Evolutionary conservation across 2,113 vertebrate species (phyloP).

Genomic region (Martes martes): DNA sequence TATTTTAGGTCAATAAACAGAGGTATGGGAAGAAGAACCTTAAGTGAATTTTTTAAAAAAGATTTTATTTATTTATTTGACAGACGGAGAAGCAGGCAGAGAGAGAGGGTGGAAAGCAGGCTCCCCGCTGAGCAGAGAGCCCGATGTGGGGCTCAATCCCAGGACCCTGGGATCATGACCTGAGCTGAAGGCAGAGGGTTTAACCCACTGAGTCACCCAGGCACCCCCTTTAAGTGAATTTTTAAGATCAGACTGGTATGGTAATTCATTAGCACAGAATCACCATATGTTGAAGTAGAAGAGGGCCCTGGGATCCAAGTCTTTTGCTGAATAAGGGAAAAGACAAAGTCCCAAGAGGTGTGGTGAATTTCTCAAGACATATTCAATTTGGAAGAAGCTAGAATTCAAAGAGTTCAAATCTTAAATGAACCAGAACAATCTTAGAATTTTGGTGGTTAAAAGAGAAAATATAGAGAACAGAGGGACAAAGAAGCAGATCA

Average conservation of each 20-base stretch:
- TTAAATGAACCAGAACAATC: not conserved
- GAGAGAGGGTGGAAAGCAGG: no score
- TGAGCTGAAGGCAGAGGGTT: no score
- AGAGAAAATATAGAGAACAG: not conserved
- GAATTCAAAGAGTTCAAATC: not conserved
- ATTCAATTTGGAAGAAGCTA: not conserved
- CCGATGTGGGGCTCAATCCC: no score
- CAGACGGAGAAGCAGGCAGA: no score
- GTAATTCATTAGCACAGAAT: not conserved
- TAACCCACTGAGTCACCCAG: no score
- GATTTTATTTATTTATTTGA: no score
- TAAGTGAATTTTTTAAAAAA: not conserved
- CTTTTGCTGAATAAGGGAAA: not conserved
- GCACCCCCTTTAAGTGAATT: not conserved
- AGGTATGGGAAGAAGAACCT: not conserved
- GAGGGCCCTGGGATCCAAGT: not conserved
- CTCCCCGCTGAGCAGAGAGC: no score
- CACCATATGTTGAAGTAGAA: not conserved
- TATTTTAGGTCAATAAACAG: not conserved
- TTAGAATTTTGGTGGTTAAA: not conserved
- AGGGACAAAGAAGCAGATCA: not conserved
- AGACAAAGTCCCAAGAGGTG: not conserved
- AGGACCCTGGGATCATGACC: no score
- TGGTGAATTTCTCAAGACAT: not conserved
- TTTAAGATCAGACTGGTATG: not conserved